Conservation (phyloP, 2,888 invertebrate genomes). For the Zaprionus bogoriensis region DNA sequence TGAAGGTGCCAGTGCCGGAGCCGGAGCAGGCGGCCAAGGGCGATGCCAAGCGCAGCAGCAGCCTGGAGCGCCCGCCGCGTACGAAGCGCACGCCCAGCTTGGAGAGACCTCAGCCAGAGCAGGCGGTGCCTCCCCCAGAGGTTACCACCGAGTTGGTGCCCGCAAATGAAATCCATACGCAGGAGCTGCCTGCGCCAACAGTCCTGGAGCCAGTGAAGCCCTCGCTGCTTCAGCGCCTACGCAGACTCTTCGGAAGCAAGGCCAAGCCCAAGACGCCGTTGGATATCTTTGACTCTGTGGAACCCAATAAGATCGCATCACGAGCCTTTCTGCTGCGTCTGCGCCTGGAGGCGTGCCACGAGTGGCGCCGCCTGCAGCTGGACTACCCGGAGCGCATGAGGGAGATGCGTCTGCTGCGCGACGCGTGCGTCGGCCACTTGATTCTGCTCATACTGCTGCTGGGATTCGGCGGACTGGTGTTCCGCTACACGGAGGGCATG, state of each 20-base stretch:
- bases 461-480: conserved; percentile 91
- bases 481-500: conserved; percentile 92
- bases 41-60: conserved; percentile 54
- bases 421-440: conserved; percentile 87
- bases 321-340: conserved; percentile 82
- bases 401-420: conserved; percentile 85
- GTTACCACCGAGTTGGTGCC: not conserved
- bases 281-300: not conserved
- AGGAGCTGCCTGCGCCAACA: not conserved
- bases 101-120: conserved; percentile 26
- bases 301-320: conserved; percentile 54
- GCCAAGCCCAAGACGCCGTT: not conserved
- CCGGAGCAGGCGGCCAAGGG: conserved; percentile 11
- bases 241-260: conserved; percentile 18
- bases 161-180: not conserved
- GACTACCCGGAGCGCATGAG: conserved; percentile 85
- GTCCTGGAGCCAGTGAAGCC: not conserved
- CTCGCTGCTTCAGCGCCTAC: conserved; percentile 22
- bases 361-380: conserved; percentile 85
- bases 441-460: conserved; percentile 89
- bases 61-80: conserved; percentile 46
- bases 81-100: conserved; percentile 46
- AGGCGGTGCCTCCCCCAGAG: not conserved
- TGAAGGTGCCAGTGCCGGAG: conserved; percentile 30
- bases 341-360: conserved; percentile 82